Evolutionary conservation across 2,888 invertebrate species (phyloP), one percentile per base, ranked within the genome.

Genomic region (Acleris cristana): DNA sequence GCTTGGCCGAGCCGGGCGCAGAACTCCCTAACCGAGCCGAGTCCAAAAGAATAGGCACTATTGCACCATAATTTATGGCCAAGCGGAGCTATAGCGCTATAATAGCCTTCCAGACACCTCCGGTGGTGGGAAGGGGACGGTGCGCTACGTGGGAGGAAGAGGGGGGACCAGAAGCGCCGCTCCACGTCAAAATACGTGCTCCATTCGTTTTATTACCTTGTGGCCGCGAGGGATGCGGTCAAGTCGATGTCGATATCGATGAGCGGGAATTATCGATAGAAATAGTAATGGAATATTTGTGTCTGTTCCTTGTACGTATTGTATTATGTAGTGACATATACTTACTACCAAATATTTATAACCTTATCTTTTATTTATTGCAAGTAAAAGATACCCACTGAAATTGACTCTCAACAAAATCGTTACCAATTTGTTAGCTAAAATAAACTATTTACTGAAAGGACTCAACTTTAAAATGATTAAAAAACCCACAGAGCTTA

Each of bases 131-230:
- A 90, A 51, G 12, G 85, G 72, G 89, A 91, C 70, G 74, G 52
- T 65, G 73, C 72, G 73, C 83, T 84, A 66, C 52, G 86, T 21
- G 72, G 62, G 84, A 91, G 73, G 8, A 80, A 71, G 88, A 89
- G 16, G 76, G 71, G 71, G 69, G 89, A 91, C 90, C 92, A 92
- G 92, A 92, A 92, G 92, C 92, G 92, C 92, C 92, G 91, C 91
- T 90, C 86, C 85, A 90, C 92, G 92, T 92, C 92, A 92, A 92
- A 92, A 92, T 92, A 92, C 92, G 92, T 91, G 92, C 89, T 88
- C 87, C 89, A 89, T 89, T 92, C 92, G 92, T 92, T 92, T 92
- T 92, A 92, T 92, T 92, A 85, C 90, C 82, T 79, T 79, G 83
- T 79, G 81, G 84, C 84, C 85, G 76, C 77, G 82, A 72, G 71